Conservation (phyloP, 2,888 invertebrate genomes). For the Tupiocoris notatus region DNA sequence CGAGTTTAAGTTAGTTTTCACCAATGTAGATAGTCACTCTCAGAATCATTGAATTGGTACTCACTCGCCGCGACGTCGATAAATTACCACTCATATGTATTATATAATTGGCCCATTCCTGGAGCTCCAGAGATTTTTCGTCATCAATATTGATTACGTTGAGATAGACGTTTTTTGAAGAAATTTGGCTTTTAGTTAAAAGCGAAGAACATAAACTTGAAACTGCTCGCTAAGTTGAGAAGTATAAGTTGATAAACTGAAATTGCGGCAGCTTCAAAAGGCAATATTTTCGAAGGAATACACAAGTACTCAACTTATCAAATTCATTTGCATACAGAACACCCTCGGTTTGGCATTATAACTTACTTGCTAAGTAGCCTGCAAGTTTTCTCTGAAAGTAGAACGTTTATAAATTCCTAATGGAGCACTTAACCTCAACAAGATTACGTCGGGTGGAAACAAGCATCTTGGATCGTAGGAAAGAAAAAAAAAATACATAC, state of each 20-base stretch:
- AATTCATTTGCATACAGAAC: slow-evolving; percentile 46
- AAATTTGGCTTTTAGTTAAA: slow-evolving; percentile 5
- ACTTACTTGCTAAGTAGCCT: slow-evolving; percentile 45
- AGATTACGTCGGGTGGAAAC: slow-evolving; percentile 42
- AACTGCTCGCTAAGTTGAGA: slow-evolving; percentile 6
- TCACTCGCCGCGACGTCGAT: too few relatives aligned
- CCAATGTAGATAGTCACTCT: too few relatives aligned
- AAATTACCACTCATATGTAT: too few relatives aligned
- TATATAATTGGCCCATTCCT: too few relatives aligned
- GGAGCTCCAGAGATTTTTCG: too few relatives aligned
- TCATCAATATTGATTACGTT: too few relatives aligned
- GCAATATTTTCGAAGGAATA: slow-evolving; percentile 42
- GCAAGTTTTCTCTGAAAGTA: slow-evolving; percentile 39
- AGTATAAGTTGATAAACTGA: slow-evolving; percentile 13
- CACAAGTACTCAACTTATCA: slow-evolving; percentile 41
- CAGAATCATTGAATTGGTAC: too few relatives aligned
- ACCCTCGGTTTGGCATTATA: slow-evolving; percentile 35
- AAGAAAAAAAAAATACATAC: slow-evolving; percentile 30
- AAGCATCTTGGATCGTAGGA: slow-evolving; percentile 25
- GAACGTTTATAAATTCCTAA: slow-evolving; percentile 46
- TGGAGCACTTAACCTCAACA: slow-evolving; percentile 45
- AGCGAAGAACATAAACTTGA: slow-evolving; percentile 1
- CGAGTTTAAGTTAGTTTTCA: too few relatives aligned
- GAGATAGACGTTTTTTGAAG: not conserved
- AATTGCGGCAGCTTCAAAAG: slow-evolving; percentile 20